phyloP scores from a whole-genome alignment of 2,113 vertebrate genomes.

The Ptychochromis oligacanthus region DNA sequence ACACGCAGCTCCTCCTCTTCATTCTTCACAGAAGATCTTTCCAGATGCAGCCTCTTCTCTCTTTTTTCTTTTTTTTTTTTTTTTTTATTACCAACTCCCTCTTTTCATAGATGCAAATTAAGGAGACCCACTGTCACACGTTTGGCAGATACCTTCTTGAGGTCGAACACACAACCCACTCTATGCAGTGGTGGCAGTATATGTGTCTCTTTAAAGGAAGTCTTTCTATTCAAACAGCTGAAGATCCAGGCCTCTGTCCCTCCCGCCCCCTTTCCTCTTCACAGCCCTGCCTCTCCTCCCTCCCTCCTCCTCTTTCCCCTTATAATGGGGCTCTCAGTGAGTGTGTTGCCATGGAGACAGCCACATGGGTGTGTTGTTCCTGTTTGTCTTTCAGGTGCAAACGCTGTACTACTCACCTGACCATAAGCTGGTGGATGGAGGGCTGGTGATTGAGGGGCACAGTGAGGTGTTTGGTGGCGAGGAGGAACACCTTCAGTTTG shows the following conservation, averaged over 20 bases:
- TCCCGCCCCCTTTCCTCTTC: conserved; percentile 71
- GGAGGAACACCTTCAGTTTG: conserved; percentile 99
- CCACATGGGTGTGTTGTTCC: conserved; percentile 98
- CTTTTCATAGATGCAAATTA: conserved; percentile 60
- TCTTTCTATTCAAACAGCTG: conserved; percentile 35
- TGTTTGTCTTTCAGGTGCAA: conserved; percentile 99
- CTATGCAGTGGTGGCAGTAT: conserved; percentile 28
- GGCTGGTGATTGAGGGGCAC: conserved; percentile 94
- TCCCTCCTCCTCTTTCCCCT: not conserved
- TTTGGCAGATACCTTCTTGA: conserved; percentile 21
- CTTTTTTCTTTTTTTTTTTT: conserved; percentile 20
- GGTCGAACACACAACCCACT: conserved; percentile 40
- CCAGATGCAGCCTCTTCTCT: conserved; percentile 61
- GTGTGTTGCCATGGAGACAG: conserved; percentile 88
- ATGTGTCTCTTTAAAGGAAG: conserved; percentile 52
- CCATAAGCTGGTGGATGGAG: conserved; percentile 99
- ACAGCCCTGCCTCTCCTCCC: conserved; percentile 68
- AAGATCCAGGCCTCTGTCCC: conserved; percentile 43
- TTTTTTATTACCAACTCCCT: conserved; percentile 52
- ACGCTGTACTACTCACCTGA: conserved; percentile 99
- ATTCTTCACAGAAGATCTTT: conserved; percentile 67
- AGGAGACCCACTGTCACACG: conserved; percentile 9
- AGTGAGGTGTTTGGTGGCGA: conserved; percentile 98
- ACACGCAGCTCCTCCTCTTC: conserved; percentile 6
- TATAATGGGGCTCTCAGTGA: conserved; percentile 64